These are phyloP conservation scores for Pseudomyrmex sp. DNA, from an alignment of 1,140 invertebrate species.

Conservation along the genomic window DNA sequence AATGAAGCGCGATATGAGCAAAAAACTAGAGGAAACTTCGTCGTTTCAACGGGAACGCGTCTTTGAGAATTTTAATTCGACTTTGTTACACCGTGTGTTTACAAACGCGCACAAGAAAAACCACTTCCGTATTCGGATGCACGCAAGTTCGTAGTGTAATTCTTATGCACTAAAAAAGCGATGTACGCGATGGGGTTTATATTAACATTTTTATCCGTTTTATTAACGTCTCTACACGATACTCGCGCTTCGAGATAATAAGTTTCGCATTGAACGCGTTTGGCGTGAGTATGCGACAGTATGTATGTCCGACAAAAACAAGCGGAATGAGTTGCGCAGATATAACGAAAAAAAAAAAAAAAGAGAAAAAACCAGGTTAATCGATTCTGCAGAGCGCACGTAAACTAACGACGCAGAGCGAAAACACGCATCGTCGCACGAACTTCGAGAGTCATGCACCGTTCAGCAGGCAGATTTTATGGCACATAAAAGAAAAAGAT, in stretches of 20 bases:
- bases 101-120: no score
- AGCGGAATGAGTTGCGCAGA: conserved; percentile 51
- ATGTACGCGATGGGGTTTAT: no score
- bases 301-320: background rate
- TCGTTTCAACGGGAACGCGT: conserved; percentile 9
- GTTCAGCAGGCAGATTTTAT: conserved; percentile 39
- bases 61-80: conserved; percentile 3
- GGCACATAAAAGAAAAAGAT: conserved; percentile 52
- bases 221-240: no score
- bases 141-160: no score
- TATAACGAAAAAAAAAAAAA: background rate
- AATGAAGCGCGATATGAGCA: conserved; percentile 22
- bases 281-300: background rate
- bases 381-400: conserved; percentile 23
- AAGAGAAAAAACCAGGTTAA: background rate
- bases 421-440: conserved; percentile 27
- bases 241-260: no score
- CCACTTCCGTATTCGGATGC: no score
- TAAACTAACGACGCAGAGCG: conserved; percentile 1
- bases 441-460: conserved; percentile 35
- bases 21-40: conserved; percentile 5
- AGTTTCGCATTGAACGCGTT: conserved; percentile 14
- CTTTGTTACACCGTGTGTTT: background rate
- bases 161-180: no score
- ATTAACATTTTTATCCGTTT: background rate